Conservation (phyloP, 2,113 vertebrate species). For the Crotalus horridus region DNA sequence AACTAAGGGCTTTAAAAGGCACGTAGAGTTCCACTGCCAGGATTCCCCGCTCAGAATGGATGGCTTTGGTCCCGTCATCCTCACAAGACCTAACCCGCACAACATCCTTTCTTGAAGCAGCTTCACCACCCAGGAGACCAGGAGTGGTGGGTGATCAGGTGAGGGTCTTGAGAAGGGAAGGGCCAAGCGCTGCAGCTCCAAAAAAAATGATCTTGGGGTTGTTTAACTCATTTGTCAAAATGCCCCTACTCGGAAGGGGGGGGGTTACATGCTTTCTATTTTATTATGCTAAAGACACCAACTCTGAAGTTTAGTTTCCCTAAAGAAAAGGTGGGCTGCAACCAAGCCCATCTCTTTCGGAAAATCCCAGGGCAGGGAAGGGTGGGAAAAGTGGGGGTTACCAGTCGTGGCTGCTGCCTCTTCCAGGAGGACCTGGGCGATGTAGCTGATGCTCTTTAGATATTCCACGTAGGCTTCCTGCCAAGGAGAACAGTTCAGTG, state of each 20-base stretch:
- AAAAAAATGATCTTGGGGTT: background rate
- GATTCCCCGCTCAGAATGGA: background rate
- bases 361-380: background rate
- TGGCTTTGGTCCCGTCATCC: background rate
- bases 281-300: background rate
- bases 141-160: background rate
- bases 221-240: background rate
- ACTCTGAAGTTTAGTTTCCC: background rate
- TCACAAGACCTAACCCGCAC: background rate
- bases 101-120: background rate
- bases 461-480: constrained; percentile 92
- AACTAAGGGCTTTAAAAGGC: background rate
- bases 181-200: background rate
- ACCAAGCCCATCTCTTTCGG: background rate
- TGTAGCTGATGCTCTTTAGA: constrained; percentile 82
- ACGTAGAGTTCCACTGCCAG: background rate
- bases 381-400: constrained; percentile 26
- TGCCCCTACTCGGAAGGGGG: background rate
- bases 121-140: background rate
- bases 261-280: background rate
- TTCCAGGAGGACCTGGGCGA: constrained; percentile 83
- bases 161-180: background rate
- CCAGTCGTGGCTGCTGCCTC: constrained; percentile 69
- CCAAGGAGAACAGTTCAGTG: background rate
- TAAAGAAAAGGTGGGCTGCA: background rate